Evolutionary conservation across 53 echinoderm and acorn worm species (phyloP).

Genomic region (Zoroaster sp.): DNA sequence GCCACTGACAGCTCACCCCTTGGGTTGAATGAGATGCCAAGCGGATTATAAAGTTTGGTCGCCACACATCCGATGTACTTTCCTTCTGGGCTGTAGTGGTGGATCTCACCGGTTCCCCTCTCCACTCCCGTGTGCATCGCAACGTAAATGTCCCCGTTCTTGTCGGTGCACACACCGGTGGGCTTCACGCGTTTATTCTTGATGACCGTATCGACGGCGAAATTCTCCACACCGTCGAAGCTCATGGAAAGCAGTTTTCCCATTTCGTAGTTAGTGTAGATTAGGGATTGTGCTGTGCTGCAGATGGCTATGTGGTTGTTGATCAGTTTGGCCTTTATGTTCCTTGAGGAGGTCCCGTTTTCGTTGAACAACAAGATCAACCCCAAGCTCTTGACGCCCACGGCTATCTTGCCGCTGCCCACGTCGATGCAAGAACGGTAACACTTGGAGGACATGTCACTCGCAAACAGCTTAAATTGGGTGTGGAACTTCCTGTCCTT

Average conservation of each 20-base stretch:
- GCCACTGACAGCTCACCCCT: neutral
- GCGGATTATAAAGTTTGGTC: neutral
- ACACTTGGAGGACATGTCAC: no score
- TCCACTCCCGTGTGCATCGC: neutral
- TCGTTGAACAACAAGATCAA: no score
- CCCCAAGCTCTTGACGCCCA: no score
- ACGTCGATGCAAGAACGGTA: no score
- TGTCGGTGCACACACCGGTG: neutral
- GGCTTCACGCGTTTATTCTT: neutral
- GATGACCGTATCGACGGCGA: neutral
- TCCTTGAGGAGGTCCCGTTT: no score
- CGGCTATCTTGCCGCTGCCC: no score
- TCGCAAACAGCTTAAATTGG: no score
- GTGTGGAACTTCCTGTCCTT: no score
- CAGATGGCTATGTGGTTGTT: no score
- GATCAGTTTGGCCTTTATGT: no score
- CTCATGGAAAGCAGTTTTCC: neutral
- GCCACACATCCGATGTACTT: neutral
- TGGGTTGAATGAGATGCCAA: neutral
- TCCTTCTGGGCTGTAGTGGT: neutral
- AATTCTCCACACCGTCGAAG: neutral
- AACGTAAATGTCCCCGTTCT: neutral
- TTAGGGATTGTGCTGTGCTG: neutral
- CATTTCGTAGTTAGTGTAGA: neutral
- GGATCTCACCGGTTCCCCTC: neutral